phyloP scores from a whole-genome alignment of 2,113 vertebrate genomes.

The Austrofundulus limnaeus region DNA sequence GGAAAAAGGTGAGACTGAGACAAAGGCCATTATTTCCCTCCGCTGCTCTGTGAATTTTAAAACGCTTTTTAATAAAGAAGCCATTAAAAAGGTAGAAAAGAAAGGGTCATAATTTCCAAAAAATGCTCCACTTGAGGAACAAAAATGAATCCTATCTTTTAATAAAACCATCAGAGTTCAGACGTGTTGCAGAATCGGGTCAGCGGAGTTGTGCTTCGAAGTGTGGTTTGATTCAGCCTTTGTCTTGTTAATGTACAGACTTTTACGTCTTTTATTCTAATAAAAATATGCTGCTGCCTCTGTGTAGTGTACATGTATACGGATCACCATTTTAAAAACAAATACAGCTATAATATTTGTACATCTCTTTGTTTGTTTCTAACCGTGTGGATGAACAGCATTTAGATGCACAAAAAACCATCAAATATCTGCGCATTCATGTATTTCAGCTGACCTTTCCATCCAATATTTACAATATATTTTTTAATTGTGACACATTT shows the following conservation, averaged over 20 bases:
- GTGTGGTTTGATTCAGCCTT: conserved; percentile 33
- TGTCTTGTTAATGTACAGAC: conserved; percentile 12
- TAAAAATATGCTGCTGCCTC: background rate
- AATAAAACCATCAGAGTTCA: conserved; percentile 40
- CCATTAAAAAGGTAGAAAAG: background rate
- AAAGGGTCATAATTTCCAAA: conserved; percentile 6
- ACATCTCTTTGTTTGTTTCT: conserved; percentile 39
- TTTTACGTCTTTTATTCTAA: conserved; percentile 17
- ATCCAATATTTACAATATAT: conserved; percentile 19
- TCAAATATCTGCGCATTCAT: conserved; percentile 15
- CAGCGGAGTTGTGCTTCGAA: conserved; percentile 42
- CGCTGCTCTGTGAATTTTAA: conserved; percentile 24
- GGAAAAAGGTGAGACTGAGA: conserved; percentile 27
- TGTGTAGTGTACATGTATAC: conserved; percentile 11
- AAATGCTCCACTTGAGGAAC: conserved; percentile 52
- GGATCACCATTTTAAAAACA: conserved; percentile 5
- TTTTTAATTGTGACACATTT: conserved; percentile 6
- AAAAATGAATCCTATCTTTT: background rate
- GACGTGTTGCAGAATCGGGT: conserved; percentile 59
- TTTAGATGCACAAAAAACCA: conserved; percentile 28
- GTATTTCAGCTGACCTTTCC: conserved; percentile 26
- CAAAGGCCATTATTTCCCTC: conserved; percentile 35
- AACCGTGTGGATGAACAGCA: conserved; percentile 23
- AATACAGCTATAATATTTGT: background rate
- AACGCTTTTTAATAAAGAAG: conserved; percentile 51